Conservation (phyloP, 2,113 vertebrate species). For the Astatoreochromis straeleni region DNA sequence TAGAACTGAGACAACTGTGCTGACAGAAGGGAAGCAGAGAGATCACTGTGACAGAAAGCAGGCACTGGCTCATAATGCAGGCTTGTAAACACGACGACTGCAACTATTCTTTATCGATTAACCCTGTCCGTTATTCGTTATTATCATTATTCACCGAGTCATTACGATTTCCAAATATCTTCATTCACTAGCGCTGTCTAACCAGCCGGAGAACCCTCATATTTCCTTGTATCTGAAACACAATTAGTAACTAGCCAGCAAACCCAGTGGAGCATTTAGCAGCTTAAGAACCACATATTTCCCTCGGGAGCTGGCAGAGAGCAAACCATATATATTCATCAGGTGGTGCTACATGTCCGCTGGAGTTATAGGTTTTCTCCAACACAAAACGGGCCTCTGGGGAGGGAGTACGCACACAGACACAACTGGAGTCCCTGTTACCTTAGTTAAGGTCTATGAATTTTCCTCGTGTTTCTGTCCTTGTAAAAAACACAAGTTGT, state of each 20-base stretch:
- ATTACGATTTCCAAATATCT: neutral
- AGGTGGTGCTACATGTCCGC: neutral
- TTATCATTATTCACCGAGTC: neutral
- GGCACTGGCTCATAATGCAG: neutral
- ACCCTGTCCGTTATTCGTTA: neutral
- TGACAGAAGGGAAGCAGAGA: neutral
- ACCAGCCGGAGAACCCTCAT: neutral
- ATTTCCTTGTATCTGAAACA: neutral
- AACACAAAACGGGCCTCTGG: neutral
- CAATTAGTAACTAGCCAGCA: neutral
- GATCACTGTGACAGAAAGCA: neutral
- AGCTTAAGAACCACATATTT: neutral
- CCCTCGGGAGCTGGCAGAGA: neutral
- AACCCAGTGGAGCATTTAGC: neutral
- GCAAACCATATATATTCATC: neutral
- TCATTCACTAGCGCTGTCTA: neutral
- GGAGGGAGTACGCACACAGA: neutral
- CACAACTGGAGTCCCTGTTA: neutral
- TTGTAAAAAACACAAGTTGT: neutral
- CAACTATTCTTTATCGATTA: neutral
- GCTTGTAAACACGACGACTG: neutral
- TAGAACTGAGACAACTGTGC: neutral
- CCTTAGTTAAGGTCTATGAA: neutral
- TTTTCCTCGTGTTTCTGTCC: neutral
- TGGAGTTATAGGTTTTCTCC: neutral